A percentile compares a stretch with the other conserved stretches of the same genome.
Conservation (phyloP, 2,888 invertebrate species). For the Hanleya hanleyi region DNA sequence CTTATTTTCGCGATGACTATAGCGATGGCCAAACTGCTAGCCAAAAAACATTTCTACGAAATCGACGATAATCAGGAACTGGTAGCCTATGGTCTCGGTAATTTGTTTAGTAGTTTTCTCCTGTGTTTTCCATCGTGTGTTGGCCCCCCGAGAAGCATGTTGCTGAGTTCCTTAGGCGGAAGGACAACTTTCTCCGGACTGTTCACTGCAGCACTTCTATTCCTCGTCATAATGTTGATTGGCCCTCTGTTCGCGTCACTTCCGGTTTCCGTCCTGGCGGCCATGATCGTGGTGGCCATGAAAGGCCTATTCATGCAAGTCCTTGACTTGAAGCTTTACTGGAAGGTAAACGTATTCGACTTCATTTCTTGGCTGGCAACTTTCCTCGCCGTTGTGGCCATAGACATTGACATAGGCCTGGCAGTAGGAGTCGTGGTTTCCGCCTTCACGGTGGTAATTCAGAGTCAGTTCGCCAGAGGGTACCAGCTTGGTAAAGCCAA, state of each 20-base stretch:
- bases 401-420: slow-evolving; percentile 69
- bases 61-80: slow-evolving; percentile 73
- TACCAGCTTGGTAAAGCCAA: slow-evolving; percentile 57
- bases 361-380: slow-evolving; percentile 76
- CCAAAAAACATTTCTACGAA: slow-evolving; percentile 72
- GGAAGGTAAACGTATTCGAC: slow-evolving; percentile 85
- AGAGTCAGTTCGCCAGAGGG: slow-evolving; percentile 63
- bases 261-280: slow-evolving; percentile 71
- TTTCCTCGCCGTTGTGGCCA: slow-evolving; percentile 58
- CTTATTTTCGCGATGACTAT: slow-evolving; percentile 70
- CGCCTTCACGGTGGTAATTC: slow-evolving; percentile 64
- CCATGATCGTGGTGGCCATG: slow-evolving; percentile 74
- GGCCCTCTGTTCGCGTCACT: slow-evolving; percentile 66
- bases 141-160: slow-evolving; percentile 70
- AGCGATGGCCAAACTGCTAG: slow-evolving; percentile 73
- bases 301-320: slow-evolving; percentile 79
- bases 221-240: slow-evolving; percentile 65
- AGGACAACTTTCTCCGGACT: slow-evolving; percentile 61
- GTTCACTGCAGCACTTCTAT: slow-evolving; percentile 60
- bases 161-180: slow-evolving; percentile 67
- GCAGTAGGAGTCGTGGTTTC: slow-evolving; percentile 64
- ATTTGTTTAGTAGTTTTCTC: slow-evolving; percentile 71
- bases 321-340: slow-evolving; percentile 81
- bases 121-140: slow-evolving; percentile 73
- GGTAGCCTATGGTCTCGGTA: slow-evolving; percentile 73